Evolutionary conservation across 2,797 vertebrate genomes (phyloP), one percentile per base, ranked within the genome.

Genomic region (Gambelia wislizenii): DNA sequence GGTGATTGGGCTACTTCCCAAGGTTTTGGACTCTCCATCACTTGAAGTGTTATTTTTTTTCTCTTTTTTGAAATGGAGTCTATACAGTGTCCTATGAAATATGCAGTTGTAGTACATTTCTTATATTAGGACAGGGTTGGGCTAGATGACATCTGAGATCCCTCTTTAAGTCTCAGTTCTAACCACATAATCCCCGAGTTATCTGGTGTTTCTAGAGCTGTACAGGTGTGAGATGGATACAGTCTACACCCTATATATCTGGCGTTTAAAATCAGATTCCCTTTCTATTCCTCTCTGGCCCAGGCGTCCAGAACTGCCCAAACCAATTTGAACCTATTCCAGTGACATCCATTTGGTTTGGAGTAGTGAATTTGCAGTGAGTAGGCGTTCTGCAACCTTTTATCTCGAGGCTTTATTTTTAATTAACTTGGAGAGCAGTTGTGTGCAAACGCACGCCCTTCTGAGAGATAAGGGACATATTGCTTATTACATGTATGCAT

Each of bases 341-440:
- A 87, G 3, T 18, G 13, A 27, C 8, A 76, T 42, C 49, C 49
- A 36, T 44, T 27, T 59, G 64, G 27, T 59, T 59, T 59, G 74
- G 20, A 77, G 20, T 44, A 18, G 33, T 13, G 5, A 33, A 0
- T 77, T 78, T 84, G 42, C 80, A 70, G 33, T 59, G 79, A n/a
- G 64, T 33, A 70, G 20, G n/a, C 0, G 75, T 42, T 49, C 27
- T 22, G 18, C 36, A 27, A 74, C 2, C 12, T 44, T 88, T 83
- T 82, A 27, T 77, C 36, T 76, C 49, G 69, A 72, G n/a, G 30
- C 49, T 74, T 49, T 27, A 2, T 22, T 87, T 78, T 78, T 87
- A 79, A 87, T 87, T 52, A 84, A 84, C n/a, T 80, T 44, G 52
- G 52, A 39, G 25, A 69, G 25, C 72, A 83, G 30, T 56, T 47